Base-by-base conservation (phyloP, 2,888 invertebrate species). In the Sphaerolaimus hirsutus region DNA sequence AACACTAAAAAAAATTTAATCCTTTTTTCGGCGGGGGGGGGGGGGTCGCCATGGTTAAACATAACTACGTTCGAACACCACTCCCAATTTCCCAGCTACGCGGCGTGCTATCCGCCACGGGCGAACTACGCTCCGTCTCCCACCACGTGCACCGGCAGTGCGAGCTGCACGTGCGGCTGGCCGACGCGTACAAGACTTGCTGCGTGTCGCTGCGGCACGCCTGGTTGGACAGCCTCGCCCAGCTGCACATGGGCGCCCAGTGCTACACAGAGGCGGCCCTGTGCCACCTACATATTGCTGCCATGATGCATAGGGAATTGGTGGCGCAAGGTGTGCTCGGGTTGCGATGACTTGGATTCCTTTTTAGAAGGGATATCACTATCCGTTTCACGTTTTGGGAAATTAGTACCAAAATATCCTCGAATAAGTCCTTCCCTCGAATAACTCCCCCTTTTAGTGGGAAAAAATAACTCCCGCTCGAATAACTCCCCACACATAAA, bases 231-330 rank as follows among this genome's bases (percentile, higher is more conserved):
- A 23, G n/a, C 2, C 26, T 41, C 7, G 81, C 84, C 12, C 2
- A 74, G 76, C 56, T 82, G 65, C 83, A 87, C 61, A 74, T 76
- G 7, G 70, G 78, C 50, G 77, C 81, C 59, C 75, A 75, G 29
- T 81, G 87, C 67, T 77, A 76, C 58, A 84, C 87, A 2, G 91
- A 91, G 74, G 87, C 87, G 37, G 86, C 87, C 59, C 84, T 86
- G 63, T 84, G 84, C 62, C 82, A 84, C 63, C 71, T 89, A 1
- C 91, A 93, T 63, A 83, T 89, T 54, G 84, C 87, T 3, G 91
- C 89, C 0, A 71, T 91, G 26, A 83, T 89, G 70, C 82, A 87
- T 0, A 87, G 89, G 64, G 89, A 87, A 66, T 68, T 93, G 44
- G 65, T 63, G 49, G 79, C 81, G 51, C 62, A 65, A 61, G 68